Evolutionary conservation across 2,888 invertebrate genomes (phyloP), one percentile per base, ranked within the genome.

Genomic region (Eudemis profundana): DNA sequence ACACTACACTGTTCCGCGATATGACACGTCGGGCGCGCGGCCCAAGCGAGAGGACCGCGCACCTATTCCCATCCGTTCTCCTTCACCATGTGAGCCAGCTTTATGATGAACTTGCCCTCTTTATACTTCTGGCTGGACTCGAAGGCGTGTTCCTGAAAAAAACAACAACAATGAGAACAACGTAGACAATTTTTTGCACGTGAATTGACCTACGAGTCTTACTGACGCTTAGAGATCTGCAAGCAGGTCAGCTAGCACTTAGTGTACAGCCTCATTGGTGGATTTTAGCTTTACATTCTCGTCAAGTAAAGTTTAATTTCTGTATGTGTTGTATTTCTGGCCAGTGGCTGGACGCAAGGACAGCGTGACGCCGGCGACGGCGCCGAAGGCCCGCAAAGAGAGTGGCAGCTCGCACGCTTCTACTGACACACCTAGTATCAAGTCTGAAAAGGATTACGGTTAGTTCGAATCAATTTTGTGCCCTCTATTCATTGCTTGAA

Each of bases 121-220:
- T 99, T 99, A 94, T 99, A 99, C 94, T 99, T 99, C 90, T 99
- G 99, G 93, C 99, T 99, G 78, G 99, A 98, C 92, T 99, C 99
- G 93, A 99, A 99, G 73, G 99, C 99, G 93, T 99, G 99, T 93
- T 99, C 99, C 98, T 98, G 94, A 4, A 87, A 86, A 78, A 70
- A 72, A 38, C 2, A 4, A 61, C 0, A 5, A 19, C n/a, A n/a
- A n/a, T n/a, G n/a, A n/a, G n/a, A n/a, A n/a, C n/a, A n/a, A n/a
- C n/a, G n/a, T n/a, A n/a, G n/a, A n/a, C n/a, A n/a, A n/a, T n/a
- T n/a, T n/a, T n/a, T n/a, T n/a, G n/a, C n/a, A n/a, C n/a, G n/a
- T n/a, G n/a, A n/a, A n/a, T n/a, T n/a, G n/a, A n/a, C n/a, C n/a
- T n/a, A n/a, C n/a, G n/a, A n/a, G n/a, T n/a, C n/a, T n/a, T n/a